These are phyloP conservation scores for Patella pellucida DNA, from an alignment of 2,888 invertebrate genomes.

Conservation along the genomic window DNA sequence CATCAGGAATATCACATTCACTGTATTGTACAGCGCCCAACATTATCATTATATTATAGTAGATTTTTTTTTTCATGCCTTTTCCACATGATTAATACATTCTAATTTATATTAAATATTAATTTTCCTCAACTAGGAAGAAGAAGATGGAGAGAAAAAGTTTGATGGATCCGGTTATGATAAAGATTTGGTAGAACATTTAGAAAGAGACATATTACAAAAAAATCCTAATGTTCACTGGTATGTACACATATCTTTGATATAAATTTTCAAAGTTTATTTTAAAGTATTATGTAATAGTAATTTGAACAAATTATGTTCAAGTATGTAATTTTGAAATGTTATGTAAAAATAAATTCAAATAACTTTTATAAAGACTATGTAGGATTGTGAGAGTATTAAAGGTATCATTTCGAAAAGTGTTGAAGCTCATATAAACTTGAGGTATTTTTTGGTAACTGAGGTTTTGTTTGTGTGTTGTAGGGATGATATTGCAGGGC, in stretches of 20 bases:
- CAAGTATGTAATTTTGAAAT: no score
- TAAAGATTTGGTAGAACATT: slow-evolving; percentile 91
- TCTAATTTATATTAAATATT: background rate
- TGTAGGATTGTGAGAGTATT: no score
- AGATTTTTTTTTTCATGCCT: background rate
- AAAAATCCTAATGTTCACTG: slow-evolving; percentile 96
- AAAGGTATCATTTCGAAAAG: no score
- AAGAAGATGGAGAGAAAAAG: slow-evolving; percentile 75
- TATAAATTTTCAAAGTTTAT: no score
- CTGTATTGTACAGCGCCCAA: background rate
- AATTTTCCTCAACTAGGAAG: slow-evolving; percentile 20
- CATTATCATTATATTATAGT: slow-evolving; percentile 5
- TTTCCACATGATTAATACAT: slow-evolving; percentile 32
- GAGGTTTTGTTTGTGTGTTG: slow-evolving; percentile 5
- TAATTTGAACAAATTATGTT: no score
- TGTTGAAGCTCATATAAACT: no score
- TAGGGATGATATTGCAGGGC: slow-evolving; percentile 73
- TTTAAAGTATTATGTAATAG: no score
- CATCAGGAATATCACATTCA: background rate
- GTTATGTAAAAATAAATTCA: no score
- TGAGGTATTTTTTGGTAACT: no score
- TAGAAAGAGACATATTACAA: slow-evolving; percentile 96
- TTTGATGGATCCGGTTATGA: slow-evolving; percentile 90
- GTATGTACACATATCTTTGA: slow-evolving; percentile 72
- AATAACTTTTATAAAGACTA: no score